Evolutionary conservation across 2,888 invertebrate species (phyloP).

Genomic region (Epirrita christyi): DNA sequence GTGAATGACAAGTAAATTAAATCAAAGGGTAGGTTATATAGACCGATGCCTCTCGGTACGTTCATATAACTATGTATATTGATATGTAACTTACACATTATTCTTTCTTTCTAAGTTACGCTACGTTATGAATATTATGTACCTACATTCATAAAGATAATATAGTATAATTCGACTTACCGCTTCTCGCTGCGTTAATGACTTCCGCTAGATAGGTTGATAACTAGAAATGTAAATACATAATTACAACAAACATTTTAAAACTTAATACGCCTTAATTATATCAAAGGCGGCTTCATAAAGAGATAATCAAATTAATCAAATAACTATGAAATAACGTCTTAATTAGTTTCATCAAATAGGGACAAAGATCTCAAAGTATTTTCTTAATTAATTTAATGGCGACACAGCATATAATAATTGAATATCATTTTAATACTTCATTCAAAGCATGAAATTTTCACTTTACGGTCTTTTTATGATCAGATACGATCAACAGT

Average conservation of each 20-base stretch:
- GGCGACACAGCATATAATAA: neutral
- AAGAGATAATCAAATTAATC: slow-evolving; percentile 5
- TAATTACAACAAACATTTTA: slow-evolving; percentile 9
- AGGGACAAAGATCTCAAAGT: slow-evolving; percentile 6
- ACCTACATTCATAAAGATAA: neutral
- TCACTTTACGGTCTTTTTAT: no score
- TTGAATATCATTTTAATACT: no score
- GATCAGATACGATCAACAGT: no score
- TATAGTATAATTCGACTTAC: slow-evolving; percentile 4
- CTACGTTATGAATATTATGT: neutral
- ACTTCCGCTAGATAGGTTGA: slow-evolving; percentile 13
- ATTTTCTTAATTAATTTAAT: slow-evolving; percentile 10
- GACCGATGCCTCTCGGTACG: no score
- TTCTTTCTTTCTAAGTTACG: neutral
- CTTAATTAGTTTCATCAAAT: slow-evolving; percentile 11
- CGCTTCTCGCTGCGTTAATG: slow-evolving; percentile 7
- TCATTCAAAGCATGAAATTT: no score
- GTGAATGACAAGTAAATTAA: no score
- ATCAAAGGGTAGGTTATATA: no score
- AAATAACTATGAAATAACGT: slow-evolving; percentile 5
- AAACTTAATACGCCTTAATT: slow-evolving; percentile 7
- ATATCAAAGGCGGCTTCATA: slow-evolving; percentile 3
- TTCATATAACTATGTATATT: neutral
- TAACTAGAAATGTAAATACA: slow-evolving; percentile 18
- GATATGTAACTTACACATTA: neutral